Percentiles rank a stretch among this genome's conserved stretches.
These are phyloP conservation scores for Thysanoteuthis rhombus DNA, from an alignment of 2,888 invertebrate species.

Conservation along the genomic window DNA sequence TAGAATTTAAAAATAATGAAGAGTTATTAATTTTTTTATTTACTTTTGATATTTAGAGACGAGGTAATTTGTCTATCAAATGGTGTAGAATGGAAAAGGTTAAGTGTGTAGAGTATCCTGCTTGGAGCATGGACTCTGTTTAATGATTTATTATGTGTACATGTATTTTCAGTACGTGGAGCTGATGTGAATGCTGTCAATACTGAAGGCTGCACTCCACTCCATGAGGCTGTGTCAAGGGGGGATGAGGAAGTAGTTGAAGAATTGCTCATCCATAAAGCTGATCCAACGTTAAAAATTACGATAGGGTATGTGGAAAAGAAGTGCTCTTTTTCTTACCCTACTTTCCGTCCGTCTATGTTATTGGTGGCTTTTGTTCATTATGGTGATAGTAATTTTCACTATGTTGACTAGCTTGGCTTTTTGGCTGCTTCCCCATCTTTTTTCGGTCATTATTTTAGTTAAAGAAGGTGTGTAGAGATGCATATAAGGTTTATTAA, in stretches of 20 bases:
- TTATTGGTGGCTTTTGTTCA: background rate
- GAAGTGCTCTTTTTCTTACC: background rate
- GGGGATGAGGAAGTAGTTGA: slow-evolving; percentile 72
- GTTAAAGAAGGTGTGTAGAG: too few species aligned
- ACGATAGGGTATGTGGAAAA: slow-evolving; percentile 17
- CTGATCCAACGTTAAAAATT: slow-evolving; percentile 68
- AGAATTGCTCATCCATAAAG: slow-evolving; percentile 72
- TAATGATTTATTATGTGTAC: background rate
- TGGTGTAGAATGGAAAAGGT: background rate
- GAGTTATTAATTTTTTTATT: background rate
- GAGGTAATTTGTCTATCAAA: background rate
- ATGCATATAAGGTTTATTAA: too few species aligned
- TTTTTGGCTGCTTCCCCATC: background rate
- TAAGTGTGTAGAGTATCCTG: background rate
- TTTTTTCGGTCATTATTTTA: too few species aligned
- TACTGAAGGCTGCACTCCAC: slow-evolving; percentile 73
- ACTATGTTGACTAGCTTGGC: background rate
- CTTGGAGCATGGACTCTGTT: background rate
- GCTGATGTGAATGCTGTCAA: slow-evolving; percentile 74
- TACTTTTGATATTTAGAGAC: background rate
- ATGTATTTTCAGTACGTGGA: slow-evolving; percentile 69
- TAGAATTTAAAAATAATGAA: background rate
- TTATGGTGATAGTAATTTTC: background rate
- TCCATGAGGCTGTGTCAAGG: slow-evolving; percentile 74
- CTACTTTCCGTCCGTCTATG: background rate